These are phyloP conservation scores for Uropsilus gracilis DNA, from an alignment of 2,113 vertebrate species.

Conservation along the genomic window DNA sequence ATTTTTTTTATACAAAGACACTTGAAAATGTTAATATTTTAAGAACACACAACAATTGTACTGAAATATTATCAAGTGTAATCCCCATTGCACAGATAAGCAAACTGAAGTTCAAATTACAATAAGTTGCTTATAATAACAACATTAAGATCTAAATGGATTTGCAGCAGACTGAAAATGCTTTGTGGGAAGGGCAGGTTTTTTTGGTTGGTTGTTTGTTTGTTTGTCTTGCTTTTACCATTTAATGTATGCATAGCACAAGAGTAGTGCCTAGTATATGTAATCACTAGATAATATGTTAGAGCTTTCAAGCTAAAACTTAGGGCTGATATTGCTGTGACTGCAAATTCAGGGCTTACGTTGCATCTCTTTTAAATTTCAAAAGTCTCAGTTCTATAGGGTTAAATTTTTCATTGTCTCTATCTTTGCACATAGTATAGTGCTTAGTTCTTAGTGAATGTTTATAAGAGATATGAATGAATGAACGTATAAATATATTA, in stretches of 20 bases:
- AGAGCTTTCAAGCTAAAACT: background rate
- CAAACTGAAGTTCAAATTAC: background rate
- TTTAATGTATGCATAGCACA: background rate
- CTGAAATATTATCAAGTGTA: background rate
- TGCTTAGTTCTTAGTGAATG: background rate
- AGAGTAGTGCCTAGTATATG: background rate
- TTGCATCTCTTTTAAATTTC: background rate
- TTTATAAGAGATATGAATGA: background rate
- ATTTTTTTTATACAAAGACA: slow-evolving; percentile 6
- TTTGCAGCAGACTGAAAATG: background rate
- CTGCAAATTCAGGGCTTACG: background rate
- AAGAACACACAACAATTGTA: background rate
- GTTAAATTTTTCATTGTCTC: background rate
- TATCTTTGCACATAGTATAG: background rate
- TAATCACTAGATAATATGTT: background rate
- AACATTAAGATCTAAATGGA: background rate
- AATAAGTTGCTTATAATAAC: background rate
- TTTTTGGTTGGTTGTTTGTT: no score
- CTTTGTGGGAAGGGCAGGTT: background rate
- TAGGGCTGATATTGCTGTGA: background rate
- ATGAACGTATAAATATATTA: background rate
- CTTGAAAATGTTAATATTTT: slow-evolving; percentile 1
- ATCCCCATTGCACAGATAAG: background rate
- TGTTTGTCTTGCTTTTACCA: background rate
- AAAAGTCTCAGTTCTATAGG: background rate